phyloP scores from a whole-genome alignment of 2,888 invertebrate genomes.

The Hipparchia sbordonii region DNA sequence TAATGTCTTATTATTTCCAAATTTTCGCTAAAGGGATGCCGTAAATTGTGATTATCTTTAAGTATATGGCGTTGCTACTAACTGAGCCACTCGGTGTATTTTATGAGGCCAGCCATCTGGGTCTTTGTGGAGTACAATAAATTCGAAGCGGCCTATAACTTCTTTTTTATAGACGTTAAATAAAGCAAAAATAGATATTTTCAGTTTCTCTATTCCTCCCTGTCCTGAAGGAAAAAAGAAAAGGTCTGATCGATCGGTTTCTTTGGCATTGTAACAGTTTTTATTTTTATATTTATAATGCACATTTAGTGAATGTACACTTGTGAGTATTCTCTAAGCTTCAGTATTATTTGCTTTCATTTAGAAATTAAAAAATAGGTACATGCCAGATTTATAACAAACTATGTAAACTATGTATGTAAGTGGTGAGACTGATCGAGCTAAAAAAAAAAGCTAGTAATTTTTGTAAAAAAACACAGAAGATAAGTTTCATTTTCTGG shows the following conservation, averaged over 20 bases:
- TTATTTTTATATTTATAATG: no score
- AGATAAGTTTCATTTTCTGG: no score
- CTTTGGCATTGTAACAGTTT: background rate
- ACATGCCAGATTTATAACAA: no score
- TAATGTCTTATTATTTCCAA: constrained; percentile 1
- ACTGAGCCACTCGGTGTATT: constrained; percentile 77
- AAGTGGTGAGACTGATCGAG: no score
- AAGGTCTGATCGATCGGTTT: background rate
- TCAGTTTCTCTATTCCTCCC: background rate
- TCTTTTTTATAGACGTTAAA: constrained; percentile 74
- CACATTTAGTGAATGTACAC: no score
- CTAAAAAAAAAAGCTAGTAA: no score
- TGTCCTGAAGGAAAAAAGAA: background rate
- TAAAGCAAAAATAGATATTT: background rate
- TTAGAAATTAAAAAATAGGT: no score
- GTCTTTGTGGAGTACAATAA: constrained; percentile 75
- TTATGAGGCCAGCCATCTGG: constrained; percentile 81
- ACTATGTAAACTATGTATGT: no score
- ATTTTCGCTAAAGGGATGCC: constrained; percentile 60
- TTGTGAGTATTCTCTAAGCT: no score
- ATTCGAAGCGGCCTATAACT: constrained; percentile 76
- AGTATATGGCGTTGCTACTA: constrained; percentile 70
- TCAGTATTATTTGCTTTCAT: no score
- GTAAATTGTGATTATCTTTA: constrained; percentile 77
- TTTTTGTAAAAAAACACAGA: no score